A percentile compares a stretch with the other conserved stretches of the same genome.
These are phyloP conservation scores for Drosophila kohkoa DNA, from an alignment of 1,140 invertebrate genomes.

Conservation along the genomic window DNA sequence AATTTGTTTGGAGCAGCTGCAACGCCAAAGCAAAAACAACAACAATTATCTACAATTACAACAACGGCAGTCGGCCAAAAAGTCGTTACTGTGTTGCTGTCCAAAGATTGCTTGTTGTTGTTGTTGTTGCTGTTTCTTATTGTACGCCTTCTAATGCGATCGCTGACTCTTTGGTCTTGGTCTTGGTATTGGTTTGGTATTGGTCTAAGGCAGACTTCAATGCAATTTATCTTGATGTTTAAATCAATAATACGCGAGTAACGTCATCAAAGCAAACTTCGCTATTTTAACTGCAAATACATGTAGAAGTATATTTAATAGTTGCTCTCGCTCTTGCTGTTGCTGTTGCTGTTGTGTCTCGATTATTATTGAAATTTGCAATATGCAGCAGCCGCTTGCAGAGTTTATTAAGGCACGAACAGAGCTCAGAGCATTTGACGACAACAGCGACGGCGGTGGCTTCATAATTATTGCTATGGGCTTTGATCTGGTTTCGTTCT, in stretches of 20 bases:
- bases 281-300: constrained; percentile 24
- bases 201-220: constrained; percentile 44
- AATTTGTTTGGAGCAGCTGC: constrained; percentile 68
- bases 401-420: constrained; percentile 78
- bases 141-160: constrained; percentile 52
- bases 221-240: constrained; percentile 84
- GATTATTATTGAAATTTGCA: constrained; percentile 74
- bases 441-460: constrained; percentile 38
- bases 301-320: constrained; percentile 36
- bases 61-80: constrained; percentile 67
- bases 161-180: constrained; percentile 27
- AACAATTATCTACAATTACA: constrained; percentile 82
- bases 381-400: constrained; percentile 65
- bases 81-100: constrained; percentile 62
- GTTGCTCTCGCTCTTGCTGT: constrained; percentile 39
- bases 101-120: constrained; percentile 33
- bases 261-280: constrained; percentile 68
- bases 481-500: constrained; percentile 80
- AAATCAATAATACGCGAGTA: constrained; percentile 78
- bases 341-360: constrained; percentile 38
- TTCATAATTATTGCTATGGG: constrained; percentile 77
- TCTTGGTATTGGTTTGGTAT: too few species aligned
- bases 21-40: constrained; percentile 44
- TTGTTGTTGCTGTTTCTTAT: constrained; percentile 12
- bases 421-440: constrained; percentile 43